Percentiles rank a stretch among this genome's conserved stretches.
Conservation (phyloP, 2,888 invertebrate species). For the Leucophenga maculata region DNA sequence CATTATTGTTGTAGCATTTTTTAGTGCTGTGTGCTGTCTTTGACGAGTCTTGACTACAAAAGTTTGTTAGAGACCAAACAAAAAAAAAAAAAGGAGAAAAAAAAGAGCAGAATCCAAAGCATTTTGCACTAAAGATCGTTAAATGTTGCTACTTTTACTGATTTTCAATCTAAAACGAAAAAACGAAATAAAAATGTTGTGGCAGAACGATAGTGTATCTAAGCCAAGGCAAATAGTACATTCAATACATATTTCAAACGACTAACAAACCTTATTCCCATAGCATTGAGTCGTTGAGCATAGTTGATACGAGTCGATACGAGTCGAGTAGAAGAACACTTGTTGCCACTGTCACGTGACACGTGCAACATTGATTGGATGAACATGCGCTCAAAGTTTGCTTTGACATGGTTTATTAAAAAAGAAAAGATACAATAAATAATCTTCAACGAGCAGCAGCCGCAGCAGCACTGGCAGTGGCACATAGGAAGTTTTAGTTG, state of each 20-base stretch:
- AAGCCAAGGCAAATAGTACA: background rate
- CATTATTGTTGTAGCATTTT: constrained; percentile 4
- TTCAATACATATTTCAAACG: background rate
- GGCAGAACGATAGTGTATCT: background rate
- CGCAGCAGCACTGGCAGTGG: no score
- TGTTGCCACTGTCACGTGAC: constrained; percentile 12
- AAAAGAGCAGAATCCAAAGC: background rate
- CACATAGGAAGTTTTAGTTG: no score
- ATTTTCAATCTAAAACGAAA: constrained; percentile 9
- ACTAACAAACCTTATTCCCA: constrained; percentile 17
- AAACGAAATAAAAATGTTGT: no score
- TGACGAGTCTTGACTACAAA: background rate
- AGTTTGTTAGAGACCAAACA: no score
- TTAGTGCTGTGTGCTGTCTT: constrained; percentile 1
- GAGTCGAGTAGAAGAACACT: background rate
- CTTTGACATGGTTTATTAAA: constrained; percentile 11
- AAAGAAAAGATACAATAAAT: background rate
- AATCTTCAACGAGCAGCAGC: background rate
- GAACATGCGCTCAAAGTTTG: background rate
- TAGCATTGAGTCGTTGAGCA: background rate
- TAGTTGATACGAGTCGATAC: no score
- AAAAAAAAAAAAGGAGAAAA: background rate
- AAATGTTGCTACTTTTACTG: constrained; percentile 17
- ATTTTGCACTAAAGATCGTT: constrained; percentile 8
- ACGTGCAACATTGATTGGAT: constrained; percentile 15